Base-by-base conservation (phyloP, 2,888 invertebrate species). In the Mesorhabditis sp. region DNA sequence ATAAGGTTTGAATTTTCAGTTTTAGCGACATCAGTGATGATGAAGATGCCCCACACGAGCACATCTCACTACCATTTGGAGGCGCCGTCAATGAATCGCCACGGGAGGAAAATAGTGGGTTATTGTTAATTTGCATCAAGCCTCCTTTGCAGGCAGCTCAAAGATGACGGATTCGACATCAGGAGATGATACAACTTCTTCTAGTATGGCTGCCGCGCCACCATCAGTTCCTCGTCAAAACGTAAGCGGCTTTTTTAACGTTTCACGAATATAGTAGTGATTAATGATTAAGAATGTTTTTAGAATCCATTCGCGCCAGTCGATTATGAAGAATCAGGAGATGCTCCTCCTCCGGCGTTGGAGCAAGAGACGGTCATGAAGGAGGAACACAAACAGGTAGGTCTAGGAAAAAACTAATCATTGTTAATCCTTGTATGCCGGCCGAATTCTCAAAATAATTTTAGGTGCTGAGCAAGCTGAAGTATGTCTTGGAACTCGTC, bases 281-380 rank as follows among this genome's bases (percentile, higher is more conserved):
- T 63, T n/a, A n/a, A 63, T 13, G 13, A 10, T n/a, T 13, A 63
- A 10, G 6, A 63, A 63, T 15, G 10, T n/a, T 28, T 28, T 15
- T 15, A 41, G 64, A 15, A 41, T 63, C n/a, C 15, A 10, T 63
- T 50, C n/a, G n/a, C 58, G 63, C 44, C 13, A 61, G 44, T 69
- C 10, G 72, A 69, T 43, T 74, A 69, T n/a, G 75, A 68, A 42
- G 65, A 70, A 10, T 72, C 77, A 4, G 82, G 76, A 10, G 72
- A 67, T 41, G 74, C 71, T 13, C 71, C 81, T 5, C 83, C 94
- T 28, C 95, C 95, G 13, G 94, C 95, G 86, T 89, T 97, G 82
- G 93, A 94, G 69, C 94, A 95, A 88, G 96, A 97, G 88, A 95
- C 95, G 15, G 90, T 96, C 66, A 90, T 96, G 84, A 94, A 94